Evolutionary conservation across 2,888 invertebrate genomes (phyloP), one percentile per base, ranked within the genome.

Genomic region (Mythimna impura): DNA sequence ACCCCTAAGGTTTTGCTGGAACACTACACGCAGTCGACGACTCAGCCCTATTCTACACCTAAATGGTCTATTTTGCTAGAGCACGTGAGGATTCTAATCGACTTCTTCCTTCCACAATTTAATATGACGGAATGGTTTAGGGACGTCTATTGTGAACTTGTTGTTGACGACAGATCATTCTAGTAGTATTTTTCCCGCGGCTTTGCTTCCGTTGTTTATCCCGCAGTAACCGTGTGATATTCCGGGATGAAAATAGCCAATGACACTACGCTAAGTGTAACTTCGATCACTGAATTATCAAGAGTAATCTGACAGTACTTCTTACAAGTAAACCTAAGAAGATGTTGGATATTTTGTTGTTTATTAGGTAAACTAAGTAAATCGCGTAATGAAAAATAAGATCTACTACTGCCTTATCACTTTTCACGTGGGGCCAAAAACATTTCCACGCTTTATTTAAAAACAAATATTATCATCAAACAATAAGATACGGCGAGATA

Each of bases 31-130:
- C 40, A 0, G 40, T 12, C 12, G 10, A 47, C 17, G 17, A 47
- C 47, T 17, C 47, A 47, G 17, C 50, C 50, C 54, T 54, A 12
- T 54, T 54, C 4, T 54, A 3, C 17, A 52, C 8, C 52, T 2
- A 58, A n/a, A 61, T 30, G 14, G 47, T 50, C 22, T 30, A 65
- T 8, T 55, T 64, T 61, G 61, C 14, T 40, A 57, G n/a, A 65
- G 22, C 14, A 61, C 47, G 36, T 47, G 62, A 22, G 12, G 22
- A 50, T 66, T 54, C 17, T 40, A 72, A 72, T 40, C 12, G 22
- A 36, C 22, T 22, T 34, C 47, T 61, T 73, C 67, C 73, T 67
- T 36, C 40, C 43, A 47, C 34, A 25, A 58, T 65, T 68, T 20
- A 55, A 57, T 52, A 50, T 60, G 22, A 36, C 36, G n/a, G 36